Base-by-base conservation (phyloP, 2,888 invertebrate genomes). In the Apodemia hepburni region DNA sequence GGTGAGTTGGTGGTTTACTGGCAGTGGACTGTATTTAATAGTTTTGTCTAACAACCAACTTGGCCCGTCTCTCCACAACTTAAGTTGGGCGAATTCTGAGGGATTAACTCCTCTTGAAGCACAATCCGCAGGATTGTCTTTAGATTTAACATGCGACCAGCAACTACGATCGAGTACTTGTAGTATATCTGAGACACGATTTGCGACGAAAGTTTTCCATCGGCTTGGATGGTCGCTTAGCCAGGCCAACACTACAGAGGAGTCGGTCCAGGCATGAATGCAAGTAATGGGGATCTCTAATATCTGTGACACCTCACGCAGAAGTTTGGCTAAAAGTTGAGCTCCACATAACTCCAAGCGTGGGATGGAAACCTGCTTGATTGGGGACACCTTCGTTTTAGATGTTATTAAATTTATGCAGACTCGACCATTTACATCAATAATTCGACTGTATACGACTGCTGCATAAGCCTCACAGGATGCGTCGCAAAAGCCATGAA, bases 111-210 rank as follows among this genome's bases (percentile, higher is more conserved):
- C 73, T 18, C 74, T 63, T 11, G 76, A 74, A 0, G 74, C 74
- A 54, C 64, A 67, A 63, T 77, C 75, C 0, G 73, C 74, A 73
- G 73, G 73, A 61, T 75, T 76, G 3, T 73, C 59, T 4, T 51
- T 54, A 0, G 71, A 57, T 49, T 54, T 18, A 15, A 66, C 70
- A 57, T 75, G 70, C 33, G 58, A 67, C 75, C 75, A 71, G 3
- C 67, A 61, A 17, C 57, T 15, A 5, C 51, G 33, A 12, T 68
- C 62, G 15, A 70, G 7, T 0, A 59, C 9, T 33, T 33, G 33
- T 9, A 33, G 8, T 9, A 9, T 33, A 9, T 33, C 33, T 9
- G 33, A 33, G 0, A 33, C 33, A 33, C 65, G 54, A 22, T 64
- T 66, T 1, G 59, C 62, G 11, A 68, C 62, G 49, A 66, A 68